Percentiles rank a stretch among this genome's conserved stretches.
These are phyloP conservation scores for Hyalella azteca DNA, from an alignment of 2,888 invertebrate genomes.

Conservation along the genomic window DNA sequence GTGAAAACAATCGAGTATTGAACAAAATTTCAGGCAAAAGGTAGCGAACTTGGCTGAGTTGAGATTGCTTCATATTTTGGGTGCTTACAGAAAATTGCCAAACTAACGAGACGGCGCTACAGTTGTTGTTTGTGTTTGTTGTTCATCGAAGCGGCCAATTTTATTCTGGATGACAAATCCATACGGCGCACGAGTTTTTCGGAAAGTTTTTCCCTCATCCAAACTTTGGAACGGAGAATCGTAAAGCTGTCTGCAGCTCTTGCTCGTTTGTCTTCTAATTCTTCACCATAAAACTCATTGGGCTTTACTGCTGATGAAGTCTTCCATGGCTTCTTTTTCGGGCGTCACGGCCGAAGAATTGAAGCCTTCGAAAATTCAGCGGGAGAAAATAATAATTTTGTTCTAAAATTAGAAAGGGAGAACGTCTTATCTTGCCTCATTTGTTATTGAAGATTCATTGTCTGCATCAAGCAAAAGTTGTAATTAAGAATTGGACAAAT, in stretches of 20 bases:
- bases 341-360: no score
- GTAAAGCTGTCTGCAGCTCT: slow-evolving; percentile 20
- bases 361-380: no score
- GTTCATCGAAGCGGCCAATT: slow-evolving; percentile 13
- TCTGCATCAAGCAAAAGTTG: no score
- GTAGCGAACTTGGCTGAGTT: background rate
- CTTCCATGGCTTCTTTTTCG: slow-evolving; percentile 12
- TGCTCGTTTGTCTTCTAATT: slow-evolving; percentile 32
- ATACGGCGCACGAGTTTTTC: background rate
- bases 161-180: slow-evolving; percentile 10
- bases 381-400: no score
- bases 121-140: background rate
- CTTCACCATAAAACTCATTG: slow-evolving; percentile 37
- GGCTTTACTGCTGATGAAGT: slow-evolving; percentile 35
- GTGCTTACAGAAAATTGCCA: background rate
- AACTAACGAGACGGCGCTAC: background rate
- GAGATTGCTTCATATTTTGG: background rate
- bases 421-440: no score
- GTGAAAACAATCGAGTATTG: no score
- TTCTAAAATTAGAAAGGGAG: no score
- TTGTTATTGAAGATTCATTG: no score
- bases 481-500: no score
- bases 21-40: no score
- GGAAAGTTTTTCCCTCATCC: slow-evolving; percentile 3
- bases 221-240: slow-evolving; percentile 28